Percentiles rank a stretch among this genome's conserved stretches.
Evolutionary conservation across 1,140 invertebrate genomes (phyloP).

Genomic region (Drosophila persimilis): DNA sequence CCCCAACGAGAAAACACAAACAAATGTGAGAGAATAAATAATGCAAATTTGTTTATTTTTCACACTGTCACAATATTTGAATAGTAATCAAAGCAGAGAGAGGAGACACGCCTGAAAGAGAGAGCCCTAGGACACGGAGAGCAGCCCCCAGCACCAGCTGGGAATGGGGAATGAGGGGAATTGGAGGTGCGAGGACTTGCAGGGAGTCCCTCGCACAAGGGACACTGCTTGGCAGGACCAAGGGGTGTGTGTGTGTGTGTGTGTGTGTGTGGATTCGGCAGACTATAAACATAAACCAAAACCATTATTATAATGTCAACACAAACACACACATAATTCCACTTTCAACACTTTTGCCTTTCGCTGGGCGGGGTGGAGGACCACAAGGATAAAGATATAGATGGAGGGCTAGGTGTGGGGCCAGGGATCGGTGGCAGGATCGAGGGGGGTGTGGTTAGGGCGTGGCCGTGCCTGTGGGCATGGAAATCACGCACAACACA

Average conservation of each 20-base stretch:
- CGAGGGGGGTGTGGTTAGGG: slow-evolving; percentile 8
- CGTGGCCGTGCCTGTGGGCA: slow-evolving; percentile 22
- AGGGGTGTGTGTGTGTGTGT: slow-evolving; percentile 27
- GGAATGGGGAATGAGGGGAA: neutral
- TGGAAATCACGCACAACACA: no score
- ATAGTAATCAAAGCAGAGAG: slow-evolving; percentile 60
- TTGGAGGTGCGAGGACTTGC: no score
- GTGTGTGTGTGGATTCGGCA: slow-evolving; percentile 49
- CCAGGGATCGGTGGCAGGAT: slow-evolving; percentile 17
- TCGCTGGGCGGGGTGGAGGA: neutral
- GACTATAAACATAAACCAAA: slow-evolving; percentile 74
- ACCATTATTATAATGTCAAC: slow-evolving; percentile 76
- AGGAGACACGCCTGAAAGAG: neutral
- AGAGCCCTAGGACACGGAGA: neutral
- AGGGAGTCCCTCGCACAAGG: no score
- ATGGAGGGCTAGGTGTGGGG: neutral
- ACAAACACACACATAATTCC: slow-evolving; percentile 74
- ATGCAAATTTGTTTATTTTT: slow-evolving; percentile 74
- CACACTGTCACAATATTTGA: slow-evolving; percentile 72
- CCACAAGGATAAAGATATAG: neutral
- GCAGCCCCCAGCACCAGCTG: neutral
- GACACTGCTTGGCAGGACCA: slow-evolving; percentile 12
- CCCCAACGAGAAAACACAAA: slow-evolving; percentile 12
- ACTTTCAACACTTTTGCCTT: slow-evolving; percentile 67
- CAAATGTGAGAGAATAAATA: slow-evolving; percentile 65